Base-by-base conservation (phyloP, 2,113 vertebrate genomes). In the Dolichotis patagonum region DNA sequence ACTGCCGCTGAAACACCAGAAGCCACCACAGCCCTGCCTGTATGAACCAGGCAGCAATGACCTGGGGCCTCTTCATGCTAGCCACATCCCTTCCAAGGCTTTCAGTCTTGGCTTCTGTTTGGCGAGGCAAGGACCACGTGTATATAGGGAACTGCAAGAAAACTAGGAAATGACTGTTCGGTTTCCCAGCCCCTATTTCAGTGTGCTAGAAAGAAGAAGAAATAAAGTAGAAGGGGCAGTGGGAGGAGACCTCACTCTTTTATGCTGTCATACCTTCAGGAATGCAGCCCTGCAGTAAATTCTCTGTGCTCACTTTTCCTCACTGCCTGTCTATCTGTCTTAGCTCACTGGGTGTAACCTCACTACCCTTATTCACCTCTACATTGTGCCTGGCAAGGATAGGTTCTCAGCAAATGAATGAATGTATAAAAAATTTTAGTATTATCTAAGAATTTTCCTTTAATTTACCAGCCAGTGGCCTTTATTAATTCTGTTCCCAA, bases 381-480 rank as follows among this genome's bases (percentile, higher is more conserved):
- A 30, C 87, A 49, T 49, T 73, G 52, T 77, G 8, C 46, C 30
- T 85, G 86, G 65, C 22, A 67, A 41, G 63, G 28, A 10, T 38
- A 84, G 62, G 35, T 38, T 62, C 54, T 96, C 75, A 80, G 35
- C 41, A 84, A 87, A 67, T 56, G 41, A 92, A 65, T 65, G 58
- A 92, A 71, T 56, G 35, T 92, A 58, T 12, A 69, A 90, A 69
- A 43, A 78, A 0, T 49, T n/a, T 91, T 90, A 65, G 30, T 54
- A 73, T 78, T 71, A 82, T 90, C 13, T 93, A 85, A 35, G 32
- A 91, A 71, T 82, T 85, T 30, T 92, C 32, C 54, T 92, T 80
- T 85, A 89, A 71, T 56, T 78, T 54, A 90, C 5, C 7, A 96
- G 35, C 9, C 16, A 91, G 41, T 22, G 69, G 24, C 14, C 67